Evolutionary conservation across 2,113 vertebrate species (phyloP).

Genomic region (Centropus bengalensis): DNA sequence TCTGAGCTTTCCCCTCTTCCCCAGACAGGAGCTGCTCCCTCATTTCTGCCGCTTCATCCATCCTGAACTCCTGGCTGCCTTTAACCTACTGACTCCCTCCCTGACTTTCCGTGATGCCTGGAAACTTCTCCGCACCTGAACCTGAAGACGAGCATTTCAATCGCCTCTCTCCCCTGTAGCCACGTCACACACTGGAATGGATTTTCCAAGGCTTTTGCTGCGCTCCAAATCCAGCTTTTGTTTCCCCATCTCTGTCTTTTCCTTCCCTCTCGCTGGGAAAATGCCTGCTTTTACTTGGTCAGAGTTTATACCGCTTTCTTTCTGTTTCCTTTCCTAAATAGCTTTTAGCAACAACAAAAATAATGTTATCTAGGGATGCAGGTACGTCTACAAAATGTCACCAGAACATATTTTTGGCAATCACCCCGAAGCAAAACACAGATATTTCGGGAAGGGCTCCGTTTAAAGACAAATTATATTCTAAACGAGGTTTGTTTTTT

Average conservation of each 20-base stretch:
- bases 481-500: neutral
- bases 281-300: neutral
- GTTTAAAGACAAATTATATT: constrained; percentile 17
- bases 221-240: neutral
- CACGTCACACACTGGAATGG: neutral
- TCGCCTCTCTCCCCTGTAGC: neutral
- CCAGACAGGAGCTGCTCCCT: neutral
- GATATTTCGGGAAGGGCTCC: constrained; percentile 12
- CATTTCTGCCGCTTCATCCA: neutral
- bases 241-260: neutral
- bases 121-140: neutral
- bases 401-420: constrained; percentile 42
- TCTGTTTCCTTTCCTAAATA: constrained; percentile 6
- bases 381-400: constrained; percentile 40
- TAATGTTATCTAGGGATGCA: constrained; percentile 54
- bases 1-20: neutral
- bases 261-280: neutral
- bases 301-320: neutral
- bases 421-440: constrained; percentile 37
- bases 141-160: neutral
- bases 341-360: constrained; percentile 14
- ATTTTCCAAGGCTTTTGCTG: neutral
- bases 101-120: neutral
- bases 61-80: neutral
- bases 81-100: neutral